These are phyloP conservation scores for Tragulus kanchil DNA, from an alignment of 2,113 vertebrate species.

Conservation along the genomic window DNA sequence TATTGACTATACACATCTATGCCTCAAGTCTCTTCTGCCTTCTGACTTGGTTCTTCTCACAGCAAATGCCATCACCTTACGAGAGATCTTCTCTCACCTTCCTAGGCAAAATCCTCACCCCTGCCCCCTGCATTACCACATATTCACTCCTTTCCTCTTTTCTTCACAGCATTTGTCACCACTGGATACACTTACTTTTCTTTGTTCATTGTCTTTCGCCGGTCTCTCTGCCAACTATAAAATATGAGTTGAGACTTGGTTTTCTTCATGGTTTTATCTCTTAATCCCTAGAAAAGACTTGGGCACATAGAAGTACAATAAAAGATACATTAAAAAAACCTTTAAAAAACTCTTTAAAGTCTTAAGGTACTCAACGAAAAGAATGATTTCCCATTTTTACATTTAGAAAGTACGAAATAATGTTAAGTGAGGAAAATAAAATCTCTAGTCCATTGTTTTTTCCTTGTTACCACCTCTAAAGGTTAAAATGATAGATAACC, in stretches of 20 bases:
- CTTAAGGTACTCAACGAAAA: background rate
- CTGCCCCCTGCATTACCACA: background rate
- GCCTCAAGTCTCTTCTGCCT: background rate
- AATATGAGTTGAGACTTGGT: background rate
- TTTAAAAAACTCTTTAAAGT: background rate
- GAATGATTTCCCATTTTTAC: background rate
- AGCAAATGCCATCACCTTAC: background rate
- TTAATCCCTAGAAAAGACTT: background rate
- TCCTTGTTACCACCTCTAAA: background rate
- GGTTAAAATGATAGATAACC: background rate
- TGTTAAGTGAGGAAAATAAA: slow-evolving; percentile 9
- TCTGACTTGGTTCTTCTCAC: background rate
- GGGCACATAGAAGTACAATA: background rate
- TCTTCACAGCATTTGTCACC: background rate
- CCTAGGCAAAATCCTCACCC: background rate
- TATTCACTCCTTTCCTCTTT: background rate
- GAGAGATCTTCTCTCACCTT: background rate
- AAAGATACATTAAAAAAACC: background rate
- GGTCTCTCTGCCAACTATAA: background rate
- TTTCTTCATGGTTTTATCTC: background rate
- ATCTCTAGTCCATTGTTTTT: background rate
- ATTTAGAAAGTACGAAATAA: slow-evolving; percentile 27
- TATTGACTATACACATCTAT: background rate
- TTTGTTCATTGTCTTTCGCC: background rate
- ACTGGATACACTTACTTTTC: too few species aligned